Conservation (phyloP, 2,797 vertebrate species). For the Synanceia verrucosa region DNA sequence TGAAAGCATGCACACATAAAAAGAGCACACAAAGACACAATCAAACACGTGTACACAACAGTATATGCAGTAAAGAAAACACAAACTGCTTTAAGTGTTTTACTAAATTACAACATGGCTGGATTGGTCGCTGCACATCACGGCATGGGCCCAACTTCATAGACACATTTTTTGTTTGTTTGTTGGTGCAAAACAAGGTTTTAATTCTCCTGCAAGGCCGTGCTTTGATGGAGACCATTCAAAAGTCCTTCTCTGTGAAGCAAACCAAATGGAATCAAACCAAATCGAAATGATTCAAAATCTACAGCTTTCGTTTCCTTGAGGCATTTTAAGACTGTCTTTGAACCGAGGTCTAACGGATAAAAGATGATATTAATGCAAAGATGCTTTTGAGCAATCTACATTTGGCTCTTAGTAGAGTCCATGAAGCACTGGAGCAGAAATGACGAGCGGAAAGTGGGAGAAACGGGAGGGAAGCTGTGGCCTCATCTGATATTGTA, state of each 20-base stretch:
- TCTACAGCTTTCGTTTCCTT: slow-evolving; percentile 21
- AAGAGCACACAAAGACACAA: slow-evolving; percentile 46
- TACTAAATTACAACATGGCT: slow-evolving; percentile 28
- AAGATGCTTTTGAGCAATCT: slow-evolving; percentile 44
- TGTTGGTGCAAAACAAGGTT: slow-evolving; percentile 53
- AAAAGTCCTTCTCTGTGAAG: slow-evolving; percentile 31
- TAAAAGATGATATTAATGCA: slow-evolving; percentile 56
- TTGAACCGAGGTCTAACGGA: slow-evolving; percentile 44
- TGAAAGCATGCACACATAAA: slow-evolving; percentile 32
- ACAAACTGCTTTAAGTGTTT: slow-evolving; percentile 35
- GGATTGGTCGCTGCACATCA: slow-evolving; percentile 1
- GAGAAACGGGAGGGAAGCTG: neutral
- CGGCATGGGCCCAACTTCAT: neutral
- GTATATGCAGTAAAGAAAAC: slow-evolving; percentile 36
- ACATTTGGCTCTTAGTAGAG: slow-evolving; percentile 23
- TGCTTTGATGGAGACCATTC: slow-evolving; percentile 52
- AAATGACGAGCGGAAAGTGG: slow-evolving; percentile 14
- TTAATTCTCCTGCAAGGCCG: slow-evolving; percentile 40
- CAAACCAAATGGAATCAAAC: slow-evolving; percentile 47
- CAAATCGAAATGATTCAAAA: slow-evolving; percentile 48
- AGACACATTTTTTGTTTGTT: slow-evolving; percentile 52
- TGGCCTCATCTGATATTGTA: slow-evolving; percentile 5
- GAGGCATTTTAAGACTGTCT: slow-evolving; percentile 19
- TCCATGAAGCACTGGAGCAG: slow-evolving; percentile 19
- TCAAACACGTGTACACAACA: slow-evolving; percentile 33